Evolutionary conservation across 2,113 vertebrate genomes (phyloP), one percentile per base, ranked within the genome.

Genomic region (Entomyzon cyanotis): DNA sequence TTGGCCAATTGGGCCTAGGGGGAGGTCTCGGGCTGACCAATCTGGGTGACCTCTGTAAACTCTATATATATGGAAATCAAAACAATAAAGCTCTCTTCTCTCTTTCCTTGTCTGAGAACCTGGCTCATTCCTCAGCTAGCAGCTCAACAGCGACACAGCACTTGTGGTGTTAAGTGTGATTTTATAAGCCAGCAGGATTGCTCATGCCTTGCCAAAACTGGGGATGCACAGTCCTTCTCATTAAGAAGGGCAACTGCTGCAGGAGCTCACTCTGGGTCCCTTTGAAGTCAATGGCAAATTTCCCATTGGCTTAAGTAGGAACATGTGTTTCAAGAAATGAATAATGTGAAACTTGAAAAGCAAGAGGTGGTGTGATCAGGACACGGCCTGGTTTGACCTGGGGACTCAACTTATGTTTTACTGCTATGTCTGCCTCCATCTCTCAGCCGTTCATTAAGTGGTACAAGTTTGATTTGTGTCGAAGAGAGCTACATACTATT

Each of bases 281-380:
- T 91, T 97, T 95, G 93, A 95, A 95, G 77, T 84, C 69, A 71
- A 7, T 95, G 91, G 91, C 84, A 95, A 75, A 56, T 82, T 95
- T 94, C 80, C 93, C 89, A 50, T 79, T 95, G 93, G 59, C 74
- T 89, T 92, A 94, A 96, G 69, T 63, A 75, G 76, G 56, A 96
- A 71, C 92, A 90, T 93, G 19, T 94, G 90, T 96, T 95, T 91
- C 76, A 88, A 90, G 46, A 94, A 94, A 90, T 83, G 21, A 90
- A 92, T 85, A 85, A 90, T 69, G 84, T 37, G 68, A 60, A 94
- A 75, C 60, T 90, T 85, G 52, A 88, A 93, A 92, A 94, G 91
- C 30, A 3, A 85, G 78, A 62, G 73, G 14, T 55, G 42, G 47
- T 17, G 17, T 78, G 74, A 35, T 91, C 84, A 73, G 70, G 84